These are phyloP conservation scores for Pangasius macronema DNA, from an alignment of 2,797 vertebrate genomes.

Conservation along the genomic window DNA sequence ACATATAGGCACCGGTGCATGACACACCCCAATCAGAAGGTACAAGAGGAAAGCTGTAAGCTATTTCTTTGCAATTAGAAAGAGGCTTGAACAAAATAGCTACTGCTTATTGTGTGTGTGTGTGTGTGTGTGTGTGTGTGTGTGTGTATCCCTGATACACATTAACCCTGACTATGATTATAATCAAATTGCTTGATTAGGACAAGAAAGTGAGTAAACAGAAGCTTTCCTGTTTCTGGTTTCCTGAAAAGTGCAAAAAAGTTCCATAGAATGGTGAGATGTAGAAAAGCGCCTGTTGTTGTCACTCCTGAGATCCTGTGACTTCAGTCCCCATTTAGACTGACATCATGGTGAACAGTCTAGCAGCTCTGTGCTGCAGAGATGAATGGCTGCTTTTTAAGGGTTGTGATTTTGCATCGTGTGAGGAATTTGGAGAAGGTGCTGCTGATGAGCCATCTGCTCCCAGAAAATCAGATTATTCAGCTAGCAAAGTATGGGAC, in stretches of 20 bases:
- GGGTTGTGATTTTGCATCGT: slow-evolving; percentile 48
- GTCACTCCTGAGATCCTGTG: slow-evolving; percentile 19
- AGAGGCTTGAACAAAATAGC: neutral
- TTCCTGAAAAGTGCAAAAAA: neutral
- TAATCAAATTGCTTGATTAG: neutral
- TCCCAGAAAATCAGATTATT: slow-evolving; percentile 4
- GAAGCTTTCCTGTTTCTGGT: slow-evolving; percentile 9
- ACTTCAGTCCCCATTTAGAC: slow-evolving; percentile 53
- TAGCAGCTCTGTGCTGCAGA: slow-evolving; percentile 44
- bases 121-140: neutral
- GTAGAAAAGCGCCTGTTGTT: slow-evolving; percentile 16
- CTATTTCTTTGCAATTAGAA: neutral
- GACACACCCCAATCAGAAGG: neutral
- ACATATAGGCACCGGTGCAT: too few species aligned
- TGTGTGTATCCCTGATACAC: neutral
- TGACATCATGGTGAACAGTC: slow-evolving; percentile 52
- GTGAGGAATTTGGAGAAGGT: slow-evolving; percentile 51
- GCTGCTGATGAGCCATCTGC: slow-evolving; percentile 62
- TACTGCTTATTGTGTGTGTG: neutral
- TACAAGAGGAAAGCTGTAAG: neutral
- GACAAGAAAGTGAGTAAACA: neutral
- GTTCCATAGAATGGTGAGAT: slow-evolving; percentile 11
- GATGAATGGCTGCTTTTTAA: slow-evolving; percentile 57
- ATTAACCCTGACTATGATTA: neutral
- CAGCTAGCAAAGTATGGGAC: neutral